phyloP scores from a whole-genome alignment of 2,797 vertebrate genomes.

The Falco columbarius region DNA sequence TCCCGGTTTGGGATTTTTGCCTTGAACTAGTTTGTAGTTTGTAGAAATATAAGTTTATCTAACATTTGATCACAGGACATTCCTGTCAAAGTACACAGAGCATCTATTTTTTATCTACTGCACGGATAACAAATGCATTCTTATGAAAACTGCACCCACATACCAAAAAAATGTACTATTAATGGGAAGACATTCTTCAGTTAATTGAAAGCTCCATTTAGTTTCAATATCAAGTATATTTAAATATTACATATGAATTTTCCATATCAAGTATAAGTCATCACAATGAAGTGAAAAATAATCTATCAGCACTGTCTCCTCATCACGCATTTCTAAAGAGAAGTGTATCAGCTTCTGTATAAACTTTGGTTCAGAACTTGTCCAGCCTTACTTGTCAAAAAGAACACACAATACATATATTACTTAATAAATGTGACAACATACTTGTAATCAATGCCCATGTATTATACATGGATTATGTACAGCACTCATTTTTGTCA shows the following conservation, averaged over 20 bases:
- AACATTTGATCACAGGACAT: neutral
- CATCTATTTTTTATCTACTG: neutral
- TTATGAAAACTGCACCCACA: neutral
- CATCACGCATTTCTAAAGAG: neutral
- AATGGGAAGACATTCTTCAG: neutral
- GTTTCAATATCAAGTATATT: neutral
- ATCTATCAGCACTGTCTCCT: neutral
- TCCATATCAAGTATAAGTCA: neutral
- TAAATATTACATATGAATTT: neutral
- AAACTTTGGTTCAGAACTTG: neutral
- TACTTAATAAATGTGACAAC: neutral
- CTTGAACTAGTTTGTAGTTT: neutral
- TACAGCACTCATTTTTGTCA: neutral
- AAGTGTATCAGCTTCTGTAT: neutral
- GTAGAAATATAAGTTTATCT: neutral
- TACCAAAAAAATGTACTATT: neutral
- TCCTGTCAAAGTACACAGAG: neutral
- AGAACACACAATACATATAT: neutral
- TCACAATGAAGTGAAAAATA: neutral
- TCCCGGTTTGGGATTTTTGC: neutral
- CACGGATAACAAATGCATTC: neutral
- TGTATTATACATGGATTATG: neutral
- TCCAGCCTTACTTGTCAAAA: neutral
- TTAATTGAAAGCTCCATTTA: neutral
- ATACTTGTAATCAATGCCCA: neutral